Conservation (phyloP, 2,888 invertebrate species). For the Drosophila cyrtoloma region DNA sequence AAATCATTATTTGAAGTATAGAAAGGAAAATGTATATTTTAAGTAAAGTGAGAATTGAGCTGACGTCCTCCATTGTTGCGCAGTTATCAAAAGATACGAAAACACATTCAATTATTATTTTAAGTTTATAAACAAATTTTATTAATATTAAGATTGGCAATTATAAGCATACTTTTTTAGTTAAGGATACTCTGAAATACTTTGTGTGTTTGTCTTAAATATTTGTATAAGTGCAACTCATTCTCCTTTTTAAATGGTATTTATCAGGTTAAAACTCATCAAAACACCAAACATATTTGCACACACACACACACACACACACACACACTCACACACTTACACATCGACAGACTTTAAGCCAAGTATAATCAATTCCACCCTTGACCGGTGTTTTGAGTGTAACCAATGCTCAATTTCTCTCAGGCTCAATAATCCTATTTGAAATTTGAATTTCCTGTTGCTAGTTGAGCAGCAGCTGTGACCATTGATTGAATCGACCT, state of each 20-base stretch:
- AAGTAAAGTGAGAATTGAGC: not conserved
- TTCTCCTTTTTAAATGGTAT: not conserved
- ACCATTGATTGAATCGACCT: slow-evolving; percentile 38
- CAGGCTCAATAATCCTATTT: slow-evolving; percentile 57
- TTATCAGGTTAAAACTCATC: not conserved
- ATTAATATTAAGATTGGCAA: not conserved
- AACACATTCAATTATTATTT: not conserved
- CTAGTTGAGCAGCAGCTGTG: slow-evolving; percentile 51
- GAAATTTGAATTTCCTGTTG: slow-evolving; percentile 59
- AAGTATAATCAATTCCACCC: slow-evolving; percentile 27
- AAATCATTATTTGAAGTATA: not conserved
- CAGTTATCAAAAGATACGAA: not conserved
- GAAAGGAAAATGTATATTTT: not conserved
- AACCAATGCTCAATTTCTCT: slow-evolving; percentile 31
- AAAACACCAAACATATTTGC: slow-evolving; percentile 4
- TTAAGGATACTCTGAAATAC: not conserved
- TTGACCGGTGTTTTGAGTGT: slow-evolving; percentile 17
- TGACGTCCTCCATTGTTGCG: accelerated
- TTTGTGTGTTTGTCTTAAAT: not conserved
- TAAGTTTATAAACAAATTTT: accelerated
- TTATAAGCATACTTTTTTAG: not conserved
- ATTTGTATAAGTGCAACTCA: not conserved
- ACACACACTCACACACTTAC: not conserved
- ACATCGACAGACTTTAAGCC: slow-evolving; percentile 3
- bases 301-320: not conserved